phyloP scores from a whole-genome alignment of 2,888 invertebrate genomes.

The Catonia carolina region DNA sequence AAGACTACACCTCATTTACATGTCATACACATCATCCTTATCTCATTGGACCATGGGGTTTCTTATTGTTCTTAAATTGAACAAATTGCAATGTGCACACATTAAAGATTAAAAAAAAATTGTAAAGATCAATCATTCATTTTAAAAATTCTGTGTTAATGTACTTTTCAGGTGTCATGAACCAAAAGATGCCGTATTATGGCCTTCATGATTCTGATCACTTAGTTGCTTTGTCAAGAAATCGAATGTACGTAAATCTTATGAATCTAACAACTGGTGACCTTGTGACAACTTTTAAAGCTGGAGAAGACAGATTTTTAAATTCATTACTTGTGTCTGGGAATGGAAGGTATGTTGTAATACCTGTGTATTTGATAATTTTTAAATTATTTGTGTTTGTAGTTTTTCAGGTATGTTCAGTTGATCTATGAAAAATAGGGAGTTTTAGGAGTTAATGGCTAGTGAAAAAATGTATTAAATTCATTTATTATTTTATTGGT shows the following conservation, averaged over 20 bases:
- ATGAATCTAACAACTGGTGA: constrained; percentile 54
- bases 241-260: constrained; percentile 52
- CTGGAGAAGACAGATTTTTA: constrained; percentile 82
- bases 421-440: neutral
- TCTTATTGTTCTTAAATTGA: no score
- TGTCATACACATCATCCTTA: no score
- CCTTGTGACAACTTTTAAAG: constrained; percentile 80
- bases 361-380: no score
- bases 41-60: no score
- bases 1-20: no score
- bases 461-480: no score
- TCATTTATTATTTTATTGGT: no score
- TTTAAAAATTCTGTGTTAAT: no score
- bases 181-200: constrained; percentile 88
- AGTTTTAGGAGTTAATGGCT: no score
- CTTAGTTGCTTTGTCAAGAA: constrained; percentile 73
- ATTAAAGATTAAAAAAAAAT: no score
- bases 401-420: neutral
- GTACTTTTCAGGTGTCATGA: constrained; percentile 86
- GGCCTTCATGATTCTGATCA: constrained; percentile 75
- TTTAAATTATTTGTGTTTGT: neutral
- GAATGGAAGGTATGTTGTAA: constrained; percentile 65
- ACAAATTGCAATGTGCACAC: no score
- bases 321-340: constrained; percentile 82
- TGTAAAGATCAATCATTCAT: no score